These are phyloP conservation scores for Rhinogobius similis DNA, from an alignment of 2,113 vertebrate species.

Conservation along the genomic window DNA sequence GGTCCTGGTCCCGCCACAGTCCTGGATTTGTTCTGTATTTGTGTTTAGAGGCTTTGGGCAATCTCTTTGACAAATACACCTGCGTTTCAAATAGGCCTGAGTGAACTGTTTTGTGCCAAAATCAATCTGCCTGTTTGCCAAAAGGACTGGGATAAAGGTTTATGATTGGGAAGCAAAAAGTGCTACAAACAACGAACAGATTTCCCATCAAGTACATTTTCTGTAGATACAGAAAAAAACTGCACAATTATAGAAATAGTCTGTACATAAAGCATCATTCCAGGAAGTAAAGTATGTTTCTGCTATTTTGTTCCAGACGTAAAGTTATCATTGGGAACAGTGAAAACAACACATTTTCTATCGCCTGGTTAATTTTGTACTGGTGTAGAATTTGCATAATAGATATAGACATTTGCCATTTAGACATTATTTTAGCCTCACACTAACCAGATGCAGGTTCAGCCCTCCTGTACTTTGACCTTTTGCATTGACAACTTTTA, in stretches of 20 bases:
- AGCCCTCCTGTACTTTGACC: too few relatives aligned
- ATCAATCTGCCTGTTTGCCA: conserved; percentile 32
- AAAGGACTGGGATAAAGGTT: conserved; percentile 13
- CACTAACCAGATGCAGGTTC: too few relatives aligned
- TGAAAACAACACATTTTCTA: neutral
- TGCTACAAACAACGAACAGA: neutral
- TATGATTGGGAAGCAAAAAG: conserved; percentile 22
- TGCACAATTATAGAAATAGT: neutral
- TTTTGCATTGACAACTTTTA: too few relatives aligned
- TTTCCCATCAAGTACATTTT: neutral
- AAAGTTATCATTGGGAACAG: too few relatives aligned
- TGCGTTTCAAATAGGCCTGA: conserved; percentile 32
- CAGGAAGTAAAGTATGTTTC: too few relatives aligned
- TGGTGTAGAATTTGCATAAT: neutral
- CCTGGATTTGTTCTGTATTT: neutral
- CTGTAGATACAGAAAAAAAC: neutral
- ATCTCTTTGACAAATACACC: conserved; percentile 68
- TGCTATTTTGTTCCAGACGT: too few relatives aligned
- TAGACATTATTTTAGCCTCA: too few relatives aligned
- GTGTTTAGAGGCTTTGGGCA: conserved; percentile 14
- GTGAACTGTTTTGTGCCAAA: conserved; percentile 35
- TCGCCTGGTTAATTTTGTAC: neutral
- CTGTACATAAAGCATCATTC: too few relatives aligned
- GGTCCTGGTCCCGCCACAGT: neutral
- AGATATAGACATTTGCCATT: neutral